Conservation (phyloP, 37 sponge, comb jelly and placozoan genomes). For the Spongilla lacustris region DNA sequence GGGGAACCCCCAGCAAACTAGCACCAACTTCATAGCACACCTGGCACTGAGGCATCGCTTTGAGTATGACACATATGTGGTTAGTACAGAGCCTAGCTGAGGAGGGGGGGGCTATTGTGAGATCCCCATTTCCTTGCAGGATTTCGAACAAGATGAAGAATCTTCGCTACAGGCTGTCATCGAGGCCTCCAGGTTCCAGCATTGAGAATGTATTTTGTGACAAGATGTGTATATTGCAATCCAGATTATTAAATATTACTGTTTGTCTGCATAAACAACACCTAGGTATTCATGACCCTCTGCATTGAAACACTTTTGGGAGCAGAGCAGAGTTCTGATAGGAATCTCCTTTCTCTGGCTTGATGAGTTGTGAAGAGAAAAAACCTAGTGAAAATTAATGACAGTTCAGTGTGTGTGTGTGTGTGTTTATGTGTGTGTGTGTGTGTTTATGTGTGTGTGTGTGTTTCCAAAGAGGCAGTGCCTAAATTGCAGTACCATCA, state of each 20-base stretch:
- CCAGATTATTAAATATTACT: not conserved
- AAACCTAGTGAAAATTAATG: not conserved
- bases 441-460: too few species aligned
- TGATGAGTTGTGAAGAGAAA: not conserved
- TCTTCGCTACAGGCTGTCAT: slow-evolving; percentile 56
- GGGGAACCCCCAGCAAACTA: slow-evolving; percentile 66
- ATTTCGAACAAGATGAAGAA: slow-evolving; percentile 76
- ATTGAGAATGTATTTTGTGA: not conserved
- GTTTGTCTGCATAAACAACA: slow-evolving; percentile 2
- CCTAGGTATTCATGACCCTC: slow-evolving; percentile 14
- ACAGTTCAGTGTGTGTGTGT: too few species aligned
- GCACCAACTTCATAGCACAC: slow-evolving; percentile 67
- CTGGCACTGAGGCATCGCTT: slow-evolving; percentile 75
- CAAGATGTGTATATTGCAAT: not conserved
- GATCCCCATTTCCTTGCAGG: slow-evolving; percentile 11
- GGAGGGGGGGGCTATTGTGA: not conserved
- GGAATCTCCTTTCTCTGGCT: slow-evolving; percentile 1
- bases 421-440: too few species aligned
- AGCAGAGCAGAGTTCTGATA: slow-evolving; percentile 7
- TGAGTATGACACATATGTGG: slow-evolving; percentile 87
- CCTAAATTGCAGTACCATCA: too few species aligned
- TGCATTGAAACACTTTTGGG: slow-evolving; percentile 14
- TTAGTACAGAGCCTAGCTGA: slow-evolving; percentile 12
- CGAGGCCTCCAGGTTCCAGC: slow-evolving; percentile 29
- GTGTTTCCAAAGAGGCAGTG: too few species aligned